Conservation (phyloP, 2,797 vertebrate genomes). For the Danionella dracula region DNA sequence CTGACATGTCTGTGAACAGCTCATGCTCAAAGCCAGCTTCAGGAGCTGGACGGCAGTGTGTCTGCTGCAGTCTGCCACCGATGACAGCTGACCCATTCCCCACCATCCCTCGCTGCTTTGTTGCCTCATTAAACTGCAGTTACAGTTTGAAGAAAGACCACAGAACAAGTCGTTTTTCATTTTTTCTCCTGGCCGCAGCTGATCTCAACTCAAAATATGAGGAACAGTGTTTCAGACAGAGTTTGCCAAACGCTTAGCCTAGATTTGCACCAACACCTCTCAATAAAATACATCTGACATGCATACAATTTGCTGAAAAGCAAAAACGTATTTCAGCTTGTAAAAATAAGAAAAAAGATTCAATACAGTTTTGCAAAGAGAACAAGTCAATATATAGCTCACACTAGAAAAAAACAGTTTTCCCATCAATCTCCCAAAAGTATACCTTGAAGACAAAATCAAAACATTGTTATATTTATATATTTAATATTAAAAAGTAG, state of each 20-base stretch:
- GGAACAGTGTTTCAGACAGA: slow-evolving; percentile 13
- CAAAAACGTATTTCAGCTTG: background rate
- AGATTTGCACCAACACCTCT: background rate
- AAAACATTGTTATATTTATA: no score
- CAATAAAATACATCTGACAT: slow-evolving; percentile 6
- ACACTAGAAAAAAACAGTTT: no score
- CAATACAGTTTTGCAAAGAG: background rate
- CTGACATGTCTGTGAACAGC: slow-evolving; percentile 8
- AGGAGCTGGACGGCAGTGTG: background rate
- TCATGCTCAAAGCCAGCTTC: slow-evolving; percentile 8
- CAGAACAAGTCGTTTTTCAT: slow-evolving; percentile 36
- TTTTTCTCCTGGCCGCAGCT: slow-evolving; percentile 38
- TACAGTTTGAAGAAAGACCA: slow-evolving; percentile 34
- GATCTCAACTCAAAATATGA: slow-evolving; percentile 34
- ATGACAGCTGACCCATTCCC: slow-evolving; percentile 33
- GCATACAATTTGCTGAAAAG: background rate
- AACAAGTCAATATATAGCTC: background rate
- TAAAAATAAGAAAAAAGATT: slow-evolving; percentile 11
- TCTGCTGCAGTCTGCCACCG: slow-evolving; percentile 34
- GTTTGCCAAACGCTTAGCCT: background rate
- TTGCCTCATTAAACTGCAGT: slow-evolving; percentile 51
- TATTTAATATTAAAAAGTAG: no score
- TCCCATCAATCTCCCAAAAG: no score
- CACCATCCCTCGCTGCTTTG: slow-evolving; percentile 20
- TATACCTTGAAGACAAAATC: no score